These are phyloP conservation scores for Lethocerus indicus DNA, from an alignment of 1,140 invertebrate species.

Conservation along the genomic window DNA sequence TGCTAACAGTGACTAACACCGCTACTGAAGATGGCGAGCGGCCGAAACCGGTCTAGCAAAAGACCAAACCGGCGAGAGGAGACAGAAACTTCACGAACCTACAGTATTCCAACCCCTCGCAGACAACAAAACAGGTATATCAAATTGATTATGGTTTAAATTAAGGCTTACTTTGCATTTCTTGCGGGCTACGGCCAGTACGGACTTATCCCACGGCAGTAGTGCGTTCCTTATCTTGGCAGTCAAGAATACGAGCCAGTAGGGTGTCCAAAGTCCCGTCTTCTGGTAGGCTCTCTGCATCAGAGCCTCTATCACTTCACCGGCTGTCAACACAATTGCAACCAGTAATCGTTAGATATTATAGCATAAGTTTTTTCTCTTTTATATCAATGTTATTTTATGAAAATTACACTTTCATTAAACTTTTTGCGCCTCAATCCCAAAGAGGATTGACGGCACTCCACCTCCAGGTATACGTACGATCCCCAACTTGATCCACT, in stretches of 20 bases:
- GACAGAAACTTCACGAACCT: no score
- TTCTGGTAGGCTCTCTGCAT: slow-evolving; percentile 1
- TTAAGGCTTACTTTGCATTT: slow-evolving; percentile 10
- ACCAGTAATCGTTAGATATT: not conserved
- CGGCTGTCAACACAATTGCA: slow-evolving; percentile 4
- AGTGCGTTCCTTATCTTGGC: slow-evolving; percentile 10
- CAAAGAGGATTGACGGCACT: no score
- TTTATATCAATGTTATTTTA: not conserved
- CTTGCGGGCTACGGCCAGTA: slow-evolving; percentile 5
- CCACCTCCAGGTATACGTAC: no score
- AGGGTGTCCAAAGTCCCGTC: not conserved
- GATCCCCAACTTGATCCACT: no score
- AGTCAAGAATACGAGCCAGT: slow-evolving; percentile 12
- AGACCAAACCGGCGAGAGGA: no score
- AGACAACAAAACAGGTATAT: no score
- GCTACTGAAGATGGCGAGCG: no score
- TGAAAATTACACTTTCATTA: not conserved
- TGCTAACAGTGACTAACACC: no score
- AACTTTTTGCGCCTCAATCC: no score
- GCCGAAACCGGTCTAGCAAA: no score
- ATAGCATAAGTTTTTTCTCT: not conserved
- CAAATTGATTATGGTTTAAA: not conserved
- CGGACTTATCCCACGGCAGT: slow-evolving; percentile 10
- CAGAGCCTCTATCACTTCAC: slow-evolving; percentile 6
- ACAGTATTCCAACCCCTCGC: no score